Conservation (phyloP, 2,888 invertebrate species). For the Agriotes lineatus region DNA sequence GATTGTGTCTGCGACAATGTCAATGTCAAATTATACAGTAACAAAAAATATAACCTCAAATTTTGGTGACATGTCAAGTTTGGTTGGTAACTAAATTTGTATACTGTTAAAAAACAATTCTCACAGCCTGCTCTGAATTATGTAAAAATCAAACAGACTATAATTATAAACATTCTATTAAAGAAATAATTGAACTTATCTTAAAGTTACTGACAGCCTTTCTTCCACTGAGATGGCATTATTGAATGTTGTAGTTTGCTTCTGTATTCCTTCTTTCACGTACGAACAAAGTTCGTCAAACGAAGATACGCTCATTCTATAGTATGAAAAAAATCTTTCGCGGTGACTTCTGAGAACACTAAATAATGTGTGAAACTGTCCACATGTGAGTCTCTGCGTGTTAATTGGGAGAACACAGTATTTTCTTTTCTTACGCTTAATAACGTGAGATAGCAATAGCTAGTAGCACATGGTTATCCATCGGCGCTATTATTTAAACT, state of each 20-base stretch:
- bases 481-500: background rate
- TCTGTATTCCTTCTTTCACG: constrained; percentile 10
- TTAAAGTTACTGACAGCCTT: constrained; percentile 6
- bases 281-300: no score
- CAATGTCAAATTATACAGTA: no score
- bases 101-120: no score
- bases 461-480: background rate
- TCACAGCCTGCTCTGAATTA: no score
- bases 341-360: constrained; percentile 1
- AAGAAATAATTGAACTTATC: constrained; percentile 7
- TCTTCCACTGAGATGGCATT: constrained; percentile 10
- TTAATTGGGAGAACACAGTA: constrained; percentile 11
- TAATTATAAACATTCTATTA: background rate
- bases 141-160: no score
- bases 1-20: no score
- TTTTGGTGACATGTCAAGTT: no score
- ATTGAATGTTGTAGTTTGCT: constrained; percentile 11
- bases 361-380: constrained; percentile 13
- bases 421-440: constrained; percentile 10
- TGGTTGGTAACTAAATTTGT: no score
- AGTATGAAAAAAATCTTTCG: no score
- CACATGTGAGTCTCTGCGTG: constrained; percentile 10
- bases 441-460: background rate
- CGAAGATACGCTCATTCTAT: no score
- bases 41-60: no score